Evolutionary conservation across 23 tunicate genomes (phyloP).

Genomic region (Styela clava): DNA sequence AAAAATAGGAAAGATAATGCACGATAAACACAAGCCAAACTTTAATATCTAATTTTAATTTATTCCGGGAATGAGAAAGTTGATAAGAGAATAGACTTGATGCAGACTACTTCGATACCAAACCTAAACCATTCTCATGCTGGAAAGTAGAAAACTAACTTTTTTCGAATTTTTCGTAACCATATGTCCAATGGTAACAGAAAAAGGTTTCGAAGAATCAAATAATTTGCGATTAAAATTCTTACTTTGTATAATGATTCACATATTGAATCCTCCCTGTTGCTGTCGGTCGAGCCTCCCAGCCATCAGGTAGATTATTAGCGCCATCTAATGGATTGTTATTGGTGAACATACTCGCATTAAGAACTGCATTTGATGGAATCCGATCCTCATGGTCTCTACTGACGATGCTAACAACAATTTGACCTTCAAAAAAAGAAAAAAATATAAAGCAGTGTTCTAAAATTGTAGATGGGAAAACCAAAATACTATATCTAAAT

Average conservation of each 20-base stretch:
- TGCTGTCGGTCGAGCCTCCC: slow-evolving; percentile 64
- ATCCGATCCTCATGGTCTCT: slow-evolving; percentile 65
- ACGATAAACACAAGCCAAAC: too few relatives aligned
- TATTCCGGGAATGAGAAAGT: too few relatives aligned
- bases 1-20: too few relatives aligned
- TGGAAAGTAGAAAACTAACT: too few relatives aligned
- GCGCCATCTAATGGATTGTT: slow-evolving; percentile 18
- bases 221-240: background rate
- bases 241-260: slow-evolving; percentile 70
- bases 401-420: slow-evolving; percentile 85
- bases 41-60: too few relatives aligned
- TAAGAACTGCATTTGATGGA: slow-evolving; percentile 60
- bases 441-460: background rate
- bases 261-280: slow-evolving; percentile 64
- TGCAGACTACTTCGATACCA: too few relatives aligned
- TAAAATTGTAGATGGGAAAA: background rate
- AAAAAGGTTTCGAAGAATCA: too few relatives aligned
- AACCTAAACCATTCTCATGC: too few relatives aligned
- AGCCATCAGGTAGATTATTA: slow-evolving; percentile 83
- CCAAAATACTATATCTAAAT: background rate
- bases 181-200: too few relatives aligned
- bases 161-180: too few relatives aligned
- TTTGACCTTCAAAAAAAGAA: slow-evolving; percentile 58
- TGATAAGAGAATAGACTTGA: too few relatives aligned
- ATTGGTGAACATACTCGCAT: slow-evolving; percentile 49